Conservation (phyloP, 1,140 invertebrate genomes). For the Rhagoletis zephyria region DNA sequence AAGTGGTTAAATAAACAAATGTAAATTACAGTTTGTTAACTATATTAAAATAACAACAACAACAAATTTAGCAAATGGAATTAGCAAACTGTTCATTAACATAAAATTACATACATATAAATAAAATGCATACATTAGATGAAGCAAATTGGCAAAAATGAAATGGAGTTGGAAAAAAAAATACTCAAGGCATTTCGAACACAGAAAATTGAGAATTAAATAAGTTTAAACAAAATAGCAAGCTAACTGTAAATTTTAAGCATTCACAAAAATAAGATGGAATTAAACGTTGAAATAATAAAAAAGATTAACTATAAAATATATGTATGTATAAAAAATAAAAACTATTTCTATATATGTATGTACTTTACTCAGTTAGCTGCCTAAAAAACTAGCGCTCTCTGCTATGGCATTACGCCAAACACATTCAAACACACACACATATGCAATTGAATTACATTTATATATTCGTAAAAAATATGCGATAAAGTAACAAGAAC, state of each 20-base stretch:
- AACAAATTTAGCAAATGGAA: constrained; percentile 25
- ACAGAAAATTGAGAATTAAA: not conserved
- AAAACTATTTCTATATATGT: constrained; percentile 5
- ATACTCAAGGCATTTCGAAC: not conserved
- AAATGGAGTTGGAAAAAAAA: not conserved
- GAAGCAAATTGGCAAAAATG: not conserved
- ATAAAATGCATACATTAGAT: constrained; percentile 10
- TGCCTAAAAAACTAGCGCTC: constrained; percentile 39
- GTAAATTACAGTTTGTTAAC: constrained; percentile 44
- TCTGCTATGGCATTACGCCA: not conserved
- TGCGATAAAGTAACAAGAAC: not conserved
- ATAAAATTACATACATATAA: constrained; percentile 12
- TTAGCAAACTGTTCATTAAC: constrained; percentile 16
- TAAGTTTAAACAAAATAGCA: not conserved
- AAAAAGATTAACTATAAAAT: not conserved
- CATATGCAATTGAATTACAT: not conserved
- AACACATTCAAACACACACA: not conserved
- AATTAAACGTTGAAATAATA: not conserved
- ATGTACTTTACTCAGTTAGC: constrained; percentile 10
- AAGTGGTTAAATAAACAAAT: not conserved
- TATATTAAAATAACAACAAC: constrained; percentile 21
- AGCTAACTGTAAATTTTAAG: constrained; percentile 1
- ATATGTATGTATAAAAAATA: not conserved
- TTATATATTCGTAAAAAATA: not conserved
- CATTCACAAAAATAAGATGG: not conserved